These are phyloP conservation scores for Drosophila percnosoma DNA, from an alignment of 2,888 invertebrate genomes.

Conservation along the genomic window DNA sequence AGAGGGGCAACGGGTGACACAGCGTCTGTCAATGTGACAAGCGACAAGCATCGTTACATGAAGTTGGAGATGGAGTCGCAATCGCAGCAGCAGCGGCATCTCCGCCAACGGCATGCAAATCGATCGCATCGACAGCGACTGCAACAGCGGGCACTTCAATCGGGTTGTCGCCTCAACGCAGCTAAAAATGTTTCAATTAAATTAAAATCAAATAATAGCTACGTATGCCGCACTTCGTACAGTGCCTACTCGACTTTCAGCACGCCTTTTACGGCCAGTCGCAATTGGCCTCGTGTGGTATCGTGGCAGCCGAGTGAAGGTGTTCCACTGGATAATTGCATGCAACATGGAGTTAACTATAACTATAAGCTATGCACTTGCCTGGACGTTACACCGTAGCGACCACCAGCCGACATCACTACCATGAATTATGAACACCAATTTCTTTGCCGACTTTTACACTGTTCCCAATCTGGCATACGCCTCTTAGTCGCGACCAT, in stretches of 20 bases:
- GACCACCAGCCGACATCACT: slow-evolving; percentile 41
- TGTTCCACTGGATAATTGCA: slow-evolving; percentile 68
- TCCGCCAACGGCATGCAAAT: slow-evolving; percentile 65
- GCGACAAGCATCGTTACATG: slow-evolving; percentile 77
- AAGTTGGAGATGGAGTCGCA: slow-evolving; percentile 47
- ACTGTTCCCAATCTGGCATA: not conserved
- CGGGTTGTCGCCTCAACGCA: slow-evolving; percentile 63
- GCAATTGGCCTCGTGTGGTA: slow-evolving; percentile 38
- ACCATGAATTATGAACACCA: slow-evolving; percentile 69
- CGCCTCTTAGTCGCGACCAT: slow-evolving; percentile 20
- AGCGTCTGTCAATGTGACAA: slow-evolving; percentile 76
- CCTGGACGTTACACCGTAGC: slow-evolving; percentile 37
- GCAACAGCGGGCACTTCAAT: slow-evolving; percentile 67
- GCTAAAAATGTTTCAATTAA: slow-evolving; percentile 80
- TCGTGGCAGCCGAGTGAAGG: slow-evolving; percentile 47
- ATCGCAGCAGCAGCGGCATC: slow-evolving; percentile 21
- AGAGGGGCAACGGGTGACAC: not conserved
- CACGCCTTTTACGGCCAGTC: slow-evolving; percentile 68
- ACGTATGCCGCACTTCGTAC: slow-evolving; percentile 15
- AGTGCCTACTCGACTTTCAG: slow-evolving; percentile 62
- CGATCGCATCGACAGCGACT: slow-evolving; percentile 67
- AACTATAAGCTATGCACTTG: slow-evolving; percentile 38
- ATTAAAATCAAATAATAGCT: slow-evolving; percentile 62
- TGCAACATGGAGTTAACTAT: slow-evolving; percentile 43
- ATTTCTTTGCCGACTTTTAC: slow-evolving; percentile 42